phyloP scores from a whole-genome alignment of 2,888 invertebrate genomes.

The Netelia virgata region DNA sequence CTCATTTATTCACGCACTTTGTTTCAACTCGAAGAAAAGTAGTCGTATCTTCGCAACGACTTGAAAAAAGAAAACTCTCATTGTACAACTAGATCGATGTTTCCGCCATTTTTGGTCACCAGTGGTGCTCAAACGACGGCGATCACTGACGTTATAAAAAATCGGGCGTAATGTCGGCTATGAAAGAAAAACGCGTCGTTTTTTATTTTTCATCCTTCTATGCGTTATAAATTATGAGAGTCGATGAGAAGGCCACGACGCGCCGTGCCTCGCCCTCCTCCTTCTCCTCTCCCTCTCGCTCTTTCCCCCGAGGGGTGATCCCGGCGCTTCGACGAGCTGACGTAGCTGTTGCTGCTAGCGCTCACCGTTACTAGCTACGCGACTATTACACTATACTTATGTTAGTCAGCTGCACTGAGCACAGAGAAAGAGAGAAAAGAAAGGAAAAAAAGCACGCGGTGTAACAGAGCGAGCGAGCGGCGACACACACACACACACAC shows the following conservation, averaged over 20 bases:
- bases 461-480: conserved; percentile 10
- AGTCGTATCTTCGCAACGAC: too few relatives aligned
- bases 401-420: conserved; percentile 25
- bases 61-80: too few relatives aligned
- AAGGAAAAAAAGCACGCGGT: neutral
- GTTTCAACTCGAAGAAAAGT: too few relatives aligned
- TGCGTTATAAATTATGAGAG: conserved; percentile 10
- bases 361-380: conserved; percentile 31
- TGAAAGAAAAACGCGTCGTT: too few relatives aligned
- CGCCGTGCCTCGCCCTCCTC: conserved; percentile 10
- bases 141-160: too few relatives aligned
- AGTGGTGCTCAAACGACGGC: too few relatives aligned
- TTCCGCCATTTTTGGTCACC: too few relatives aligned
- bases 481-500: too few relatives aligned
- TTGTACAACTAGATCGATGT: too few relatives aligned
- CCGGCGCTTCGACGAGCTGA: conserved; percentile 19
- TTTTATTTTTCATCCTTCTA: neutral
- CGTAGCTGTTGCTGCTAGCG: conserved; percentile 12
- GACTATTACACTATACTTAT: conserved; percentile 1
- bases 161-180: too few relatives aligned
- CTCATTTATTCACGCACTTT: too few relatives aligned
- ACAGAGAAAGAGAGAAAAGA: conserved; percentile 2
- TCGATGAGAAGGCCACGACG: conserved; percentile 18
- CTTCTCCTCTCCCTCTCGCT: conserved; percentile 16
- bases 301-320: conserved; percentile 34